phyloP scores from a whole-genome alignment of 2,888 invertebrate genomes.

The Drosophila seclusa region DNA sequence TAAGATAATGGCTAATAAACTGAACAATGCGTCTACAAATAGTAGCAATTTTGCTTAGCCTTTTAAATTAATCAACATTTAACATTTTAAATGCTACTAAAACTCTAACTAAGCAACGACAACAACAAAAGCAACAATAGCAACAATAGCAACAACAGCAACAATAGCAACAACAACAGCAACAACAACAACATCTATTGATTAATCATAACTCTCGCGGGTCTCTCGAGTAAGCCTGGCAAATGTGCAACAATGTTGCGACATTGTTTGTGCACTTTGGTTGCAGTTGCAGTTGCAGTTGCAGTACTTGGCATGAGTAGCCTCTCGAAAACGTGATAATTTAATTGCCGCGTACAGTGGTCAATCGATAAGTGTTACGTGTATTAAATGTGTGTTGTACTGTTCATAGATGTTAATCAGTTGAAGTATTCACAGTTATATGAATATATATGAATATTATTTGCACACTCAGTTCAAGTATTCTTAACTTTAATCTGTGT shows the following conservation, averaged over 20 bases:
- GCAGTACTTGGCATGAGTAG: constrained; percentile 16
- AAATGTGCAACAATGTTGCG: constrained; percentile 27
- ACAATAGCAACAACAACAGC: background rate
- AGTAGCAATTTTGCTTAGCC: background rate
- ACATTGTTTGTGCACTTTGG: constrained; percentile 36
- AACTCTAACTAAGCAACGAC: background rate
- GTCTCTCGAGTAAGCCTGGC: constrained; percentile 4
- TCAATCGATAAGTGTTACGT: constrained; percentile 2
- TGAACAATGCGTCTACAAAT: background rate
- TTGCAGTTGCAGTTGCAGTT: constrained; percentile 9
- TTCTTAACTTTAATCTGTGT: background rate
- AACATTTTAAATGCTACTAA: background rate
- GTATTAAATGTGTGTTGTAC: background rate
- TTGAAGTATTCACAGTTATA: background rate
- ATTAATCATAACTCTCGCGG: constrained; percentile 30
- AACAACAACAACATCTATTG: constrained; percentile 7
- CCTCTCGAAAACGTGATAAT: constrained; percentile 38
- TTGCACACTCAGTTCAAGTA: background rate
- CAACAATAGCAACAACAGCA: background rate
- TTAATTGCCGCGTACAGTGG: constrained; percentile 43
- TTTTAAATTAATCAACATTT: background rate
- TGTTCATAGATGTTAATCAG: background rate
- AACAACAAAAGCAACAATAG: no score
- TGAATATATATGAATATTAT: background rate
- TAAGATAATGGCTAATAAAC: background rate